Base-by-base conservation (phyloP, 2,888 invertebrate genomes). In the Parnassius mnemosyne region DNA sequence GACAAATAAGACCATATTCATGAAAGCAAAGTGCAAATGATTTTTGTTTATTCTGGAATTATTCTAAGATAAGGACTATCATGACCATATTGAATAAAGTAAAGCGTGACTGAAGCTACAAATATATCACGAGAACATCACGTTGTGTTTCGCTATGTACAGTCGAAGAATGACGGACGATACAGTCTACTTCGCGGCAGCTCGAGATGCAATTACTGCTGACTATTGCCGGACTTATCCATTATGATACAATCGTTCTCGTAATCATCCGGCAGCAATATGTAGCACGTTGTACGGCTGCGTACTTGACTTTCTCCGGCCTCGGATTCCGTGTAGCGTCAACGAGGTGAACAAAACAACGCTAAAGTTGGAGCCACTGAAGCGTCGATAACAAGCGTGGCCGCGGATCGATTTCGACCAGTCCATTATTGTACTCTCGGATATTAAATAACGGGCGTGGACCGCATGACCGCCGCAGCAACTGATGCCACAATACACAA, bases 251-350 rank as follows among this genome's bases (percentile, higher is more conserved):
- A 85, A 87, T 84, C 81, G 82, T 71, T 76, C 70, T 79, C 75
- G 77, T 83, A 83, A 84, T 81, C 77, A 77, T 78, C 74, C 79
- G 73, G 79, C 67, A 70, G 68, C 60, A 65, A 73, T 74, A 79
- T 85, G 84, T 87, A 69, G 86, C 80, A 81, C 86, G 80, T 79
- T 78, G 80, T 78, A 80, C 81, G 78, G 67, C 76, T 78, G 76
- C 76, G 86, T 85, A 85, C 85, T 86, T 84, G 87, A 89, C 90
- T 91, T 90, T 90, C 91, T 87, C 90, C 57, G 70, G 75, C 71
- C 73, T 76, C 76, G 76, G 84, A 88, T 88, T 84, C 87, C 85
- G 82, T 84, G 85, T 83, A 84, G 82, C 83, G 83, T 84, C 84
- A 83, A 82, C 79, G 84, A 85, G 83, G 87, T 87, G 87, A 88